Evolutionary conservation across 1,140 invertebrate species (phyloP).

Genomic region (Battus philenor): DNA sequence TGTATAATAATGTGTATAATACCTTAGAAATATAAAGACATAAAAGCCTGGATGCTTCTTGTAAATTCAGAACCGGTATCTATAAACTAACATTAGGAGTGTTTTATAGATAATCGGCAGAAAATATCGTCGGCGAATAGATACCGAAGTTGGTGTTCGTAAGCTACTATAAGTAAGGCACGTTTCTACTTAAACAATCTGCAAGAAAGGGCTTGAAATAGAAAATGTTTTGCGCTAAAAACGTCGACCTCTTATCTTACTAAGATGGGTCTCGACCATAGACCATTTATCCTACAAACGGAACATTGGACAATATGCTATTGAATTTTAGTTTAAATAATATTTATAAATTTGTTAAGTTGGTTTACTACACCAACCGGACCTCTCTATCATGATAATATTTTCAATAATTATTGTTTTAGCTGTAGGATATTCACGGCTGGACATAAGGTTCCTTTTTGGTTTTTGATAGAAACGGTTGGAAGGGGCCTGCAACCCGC

Average conservation of each 20-base stretch:
- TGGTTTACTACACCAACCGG: no score
- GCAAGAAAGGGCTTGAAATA: constrained; percentile 59
- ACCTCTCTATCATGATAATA: no score
- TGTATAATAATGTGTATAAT: no score
- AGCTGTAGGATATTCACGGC: no score
- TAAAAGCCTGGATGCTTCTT: constrained; percentile 56
- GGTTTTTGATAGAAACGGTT: no score
- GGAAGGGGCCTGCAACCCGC: no score
- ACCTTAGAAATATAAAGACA: constrained; percentile 23
- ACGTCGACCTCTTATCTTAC: constrained; percentile 68
- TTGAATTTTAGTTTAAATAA: no score
- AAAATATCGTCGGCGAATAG: constrained; percentile 52
- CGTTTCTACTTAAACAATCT: constrained; percentile 59
- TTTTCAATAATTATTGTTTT: no score
- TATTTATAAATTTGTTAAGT: no score
- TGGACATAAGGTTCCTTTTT: no score
- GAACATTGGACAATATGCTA: neutral
- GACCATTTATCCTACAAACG: constrained; percentile 21
- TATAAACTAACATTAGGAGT: constrained; percentile 42
- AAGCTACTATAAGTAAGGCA: constrained; percentile 56
- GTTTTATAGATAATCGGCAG: constrained; percentile 57
- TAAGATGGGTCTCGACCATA: constrained; percentile 53
- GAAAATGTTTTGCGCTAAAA: constrained; percentile 70
- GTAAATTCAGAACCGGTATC: constrained; percentile 59
- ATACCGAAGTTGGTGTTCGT: constrained; percentile 51